Evolutionary conservation across 2,113 vertebrate species (phyloP), one percentile per base, ranked within the genome.

Genomic region (Melanotaenia duboulayi): DNA sequence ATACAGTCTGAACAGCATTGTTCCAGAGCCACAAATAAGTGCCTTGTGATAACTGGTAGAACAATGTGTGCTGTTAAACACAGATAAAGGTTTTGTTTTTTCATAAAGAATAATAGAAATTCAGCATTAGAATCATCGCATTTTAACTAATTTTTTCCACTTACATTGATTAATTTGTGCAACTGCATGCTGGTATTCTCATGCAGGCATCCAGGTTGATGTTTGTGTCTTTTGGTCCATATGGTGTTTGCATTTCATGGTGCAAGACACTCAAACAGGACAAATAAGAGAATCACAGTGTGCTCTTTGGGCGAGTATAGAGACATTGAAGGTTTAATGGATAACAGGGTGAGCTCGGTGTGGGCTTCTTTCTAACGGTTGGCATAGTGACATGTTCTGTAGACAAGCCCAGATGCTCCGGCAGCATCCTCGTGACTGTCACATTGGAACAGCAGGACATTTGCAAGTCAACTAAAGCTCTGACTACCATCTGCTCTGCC

Each of bases 401-500:
- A 84, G 89, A 83, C 88, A 76, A 86, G 83, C 80, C 89, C 91
- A 94, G 89, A 92, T 93, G 91, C 76, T 84, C 65, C 76, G 52
- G 71, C 77, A 62, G 49, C 82, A 62, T 84, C 82, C 80, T 72
- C 51, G 71, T 85, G 85, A 85, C 86, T 80, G 82, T 85, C 76
- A 80, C 68, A 85, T 76, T 76, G 87, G 80, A 90, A 86, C 75
- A 70, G 79, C 58, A 17, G 81, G 63, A 48, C 86, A 88, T 91
- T 91, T 89, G 88, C 91, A 91, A 92, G 88, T 92, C 87, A 83
- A 84, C 73, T 68, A 85, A 77, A 49, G 87, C 87, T 90, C 80
- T 72, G 83, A 72, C 80, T 46, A 85, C 93, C 92, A 93, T 93
- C 91, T 93, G 93, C 82, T 93, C 82, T 20, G 80, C 83, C 52